Percentiles rank a stretch among this genome's conserved stretches.
These are phyloP conservation scores for Phataginus tetradactyla DNA, from an alignment of 2,797 vertebrate genomes.

Conservation along the genomic window DNA sequence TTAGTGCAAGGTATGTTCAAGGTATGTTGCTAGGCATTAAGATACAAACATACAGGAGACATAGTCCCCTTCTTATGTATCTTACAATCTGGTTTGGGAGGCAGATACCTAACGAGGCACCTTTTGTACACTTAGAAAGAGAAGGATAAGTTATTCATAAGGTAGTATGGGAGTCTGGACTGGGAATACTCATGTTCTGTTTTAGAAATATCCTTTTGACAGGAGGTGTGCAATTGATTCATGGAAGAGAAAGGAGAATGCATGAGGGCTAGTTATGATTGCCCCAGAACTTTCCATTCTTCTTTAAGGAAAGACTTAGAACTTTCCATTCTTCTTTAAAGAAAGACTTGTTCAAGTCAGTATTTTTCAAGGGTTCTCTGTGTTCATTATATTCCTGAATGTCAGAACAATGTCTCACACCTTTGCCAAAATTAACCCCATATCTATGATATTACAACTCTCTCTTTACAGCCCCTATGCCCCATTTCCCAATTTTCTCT, in stretches of 20 bases:
- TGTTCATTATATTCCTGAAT: not conserved
- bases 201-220: slow-evolving; percentile 17
- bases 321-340: not conserved
- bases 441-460: not conserved
- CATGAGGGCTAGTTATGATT: not conserved
- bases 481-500: not conserved
- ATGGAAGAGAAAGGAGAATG: not conserved
- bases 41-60: not conserved
- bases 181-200: not conserved
- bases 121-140: not conserved
- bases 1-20: not conserved
- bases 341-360: not conserved
- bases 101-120: not conserved
- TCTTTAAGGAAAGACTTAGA: not conserved
- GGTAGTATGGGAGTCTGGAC: not conserved
- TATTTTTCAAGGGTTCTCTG: not conserved
- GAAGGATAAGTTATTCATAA: not conserved
- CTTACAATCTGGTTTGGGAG: not conserved
- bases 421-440: not conserved
- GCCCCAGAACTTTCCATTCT: not conserved
- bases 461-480: not conserved
- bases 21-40: not conserved
- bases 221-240: not conserved
- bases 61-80: not conserved
- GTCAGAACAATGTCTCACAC: not conserved